Base-by-base conservation (phyloP, 2,113 vertebrate genomes). In the Grantiella picta region DNA sequence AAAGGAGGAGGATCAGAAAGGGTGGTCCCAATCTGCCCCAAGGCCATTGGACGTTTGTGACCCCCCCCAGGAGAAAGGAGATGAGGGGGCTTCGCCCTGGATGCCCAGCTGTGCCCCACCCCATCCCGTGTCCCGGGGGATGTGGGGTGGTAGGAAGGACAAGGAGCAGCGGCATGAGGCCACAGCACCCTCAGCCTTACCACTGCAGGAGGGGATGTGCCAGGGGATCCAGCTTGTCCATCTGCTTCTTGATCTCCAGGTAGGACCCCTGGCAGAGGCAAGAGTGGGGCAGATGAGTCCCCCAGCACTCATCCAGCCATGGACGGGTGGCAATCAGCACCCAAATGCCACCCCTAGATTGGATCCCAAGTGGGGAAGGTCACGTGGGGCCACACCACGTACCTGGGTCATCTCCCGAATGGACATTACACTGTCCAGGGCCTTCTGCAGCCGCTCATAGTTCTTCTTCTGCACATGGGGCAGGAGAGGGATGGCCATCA, bases 381-480 rank as follows among this genome's bases (percentile, higher is more conserved):
- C 56, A 59, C n/a, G 33, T 1, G 4, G 52, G 44, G 11, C 42
- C 29, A n/a, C 0, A 1, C 12, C 6, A 59, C 3, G 0, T 98
- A 99, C 99, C 99, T 99, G 99, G 85, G 99, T 99, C 99, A 99
- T 99, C 97, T 99, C 99, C 87, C 99, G 98, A 92, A 99, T 99
- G 90, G 99, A 99, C 99, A 99, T 99, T 89, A 99, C 99, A 45
- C 99, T 99, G 96, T 99, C 99, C 98, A 99, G 95, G 19, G 99
- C 99, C 97, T 99, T 99, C 98, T 99, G 99, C 97, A 99, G 98
- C 90, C 99, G 98, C 96, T 99, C 99, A 8, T 99, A 99, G 98
- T 99, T 99, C 98, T 99, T 99, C 97, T 99, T 99, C 99, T 99
- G 97, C 96, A 47, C 12, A 19, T 8, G 44, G 63, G 59, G 54